Conservation (phyloP, 1,140 invertebrate genomes). For the Hydropsyche tenuis region DNA sequence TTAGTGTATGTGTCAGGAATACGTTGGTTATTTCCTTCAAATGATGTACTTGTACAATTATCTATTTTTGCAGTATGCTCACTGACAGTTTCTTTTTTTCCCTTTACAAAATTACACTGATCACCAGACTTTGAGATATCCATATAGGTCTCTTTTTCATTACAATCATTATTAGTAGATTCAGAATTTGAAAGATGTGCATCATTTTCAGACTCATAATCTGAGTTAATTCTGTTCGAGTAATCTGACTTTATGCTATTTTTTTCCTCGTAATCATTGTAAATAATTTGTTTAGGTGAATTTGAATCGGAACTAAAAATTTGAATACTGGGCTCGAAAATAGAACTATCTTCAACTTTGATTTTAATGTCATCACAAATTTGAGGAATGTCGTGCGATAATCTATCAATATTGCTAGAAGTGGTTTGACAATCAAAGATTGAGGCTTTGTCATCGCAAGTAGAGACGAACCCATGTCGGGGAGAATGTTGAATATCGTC, state of each 20-base stretch:
- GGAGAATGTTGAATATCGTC: neutral
- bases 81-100: neutral
- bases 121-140: too few species aligned
- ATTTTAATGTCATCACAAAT: neutral
- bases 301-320: too few species aligned
- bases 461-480: conserved; percentile 1
- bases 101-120: neutral
- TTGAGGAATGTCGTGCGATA: neutral
- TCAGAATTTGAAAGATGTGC: conserved; percentile 26
- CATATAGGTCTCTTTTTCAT: too few species aligned
- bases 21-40: conserved; percentile 47
- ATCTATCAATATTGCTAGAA: too few species aligned
- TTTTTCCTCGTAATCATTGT: too few species aligned
- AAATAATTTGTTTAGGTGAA: too few species aligned
- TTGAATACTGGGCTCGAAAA: too few species aligned
- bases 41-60: conserved; percentile 40
- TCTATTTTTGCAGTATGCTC: conserved; percentile 38
- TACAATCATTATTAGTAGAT: too few species aligned
- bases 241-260: neutral
- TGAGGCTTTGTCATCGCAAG: neutral
- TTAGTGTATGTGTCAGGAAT: conserved; percentile 43
- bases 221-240: neutral
- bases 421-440: too few species aligned
- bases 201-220: conserved; percentile 33
- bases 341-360: neutral